Conservation (phyloP, 2,113 vertebrate species). For the Nycticebus coucang region DNA sequence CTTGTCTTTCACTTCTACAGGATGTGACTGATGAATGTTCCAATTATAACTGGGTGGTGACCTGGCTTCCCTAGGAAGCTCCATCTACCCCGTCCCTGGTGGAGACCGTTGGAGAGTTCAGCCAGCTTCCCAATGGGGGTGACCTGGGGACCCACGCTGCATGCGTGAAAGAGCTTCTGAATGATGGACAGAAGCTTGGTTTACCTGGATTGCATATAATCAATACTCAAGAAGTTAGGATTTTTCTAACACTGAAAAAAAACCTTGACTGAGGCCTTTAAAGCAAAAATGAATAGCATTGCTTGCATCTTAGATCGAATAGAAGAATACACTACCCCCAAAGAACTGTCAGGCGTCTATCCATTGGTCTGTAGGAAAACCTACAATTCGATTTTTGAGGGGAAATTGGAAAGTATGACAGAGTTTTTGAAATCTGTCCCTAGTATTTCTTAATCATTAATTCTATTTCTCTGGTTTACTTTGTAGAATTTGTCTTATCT, state of each 20-base stretch:
- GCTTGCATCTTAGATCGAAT: neutral
- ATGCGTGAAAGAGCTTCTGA: neutral
- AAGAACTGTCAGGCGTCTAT: neutral
- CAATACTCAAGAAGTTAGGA: neutral
- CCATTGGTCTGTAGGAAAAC: neutral
- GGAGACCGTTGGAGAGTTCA: neutral
- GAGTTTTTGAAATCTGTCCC: conserved; percentile 20
- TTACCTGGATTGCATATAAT: neutral
- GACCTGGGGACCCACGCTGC: neutral
- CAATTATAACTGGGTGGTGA: neutral
- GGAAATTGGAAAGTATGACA: neutral
- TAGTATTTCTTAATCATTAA: conserved; percentile 3
- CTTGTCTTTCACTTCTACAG: conserved; percentile 35
- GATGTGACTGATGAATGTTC: neutral
- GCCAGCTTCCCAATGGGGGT: neutral
- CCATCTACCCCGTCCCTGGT: neutral
- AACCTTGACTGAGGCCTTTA: neutral
- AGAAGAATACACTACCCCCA: neutral
- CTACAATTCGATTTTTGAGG: neutral
- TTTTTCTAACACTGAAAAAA: neutral
- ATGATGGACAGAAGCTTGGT: neutral
- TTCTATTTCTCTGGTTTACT: neutral
- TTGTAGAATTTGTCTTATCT: conserved; percentile 4
- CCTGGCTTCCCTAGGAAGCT: neutral
- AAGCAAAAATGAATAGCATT: conserved; percentile 15